Evolutionary conservation across 2,797 vertebrate species (phyloP).

Genomic region (Takifugu ocellatus): DNA sequence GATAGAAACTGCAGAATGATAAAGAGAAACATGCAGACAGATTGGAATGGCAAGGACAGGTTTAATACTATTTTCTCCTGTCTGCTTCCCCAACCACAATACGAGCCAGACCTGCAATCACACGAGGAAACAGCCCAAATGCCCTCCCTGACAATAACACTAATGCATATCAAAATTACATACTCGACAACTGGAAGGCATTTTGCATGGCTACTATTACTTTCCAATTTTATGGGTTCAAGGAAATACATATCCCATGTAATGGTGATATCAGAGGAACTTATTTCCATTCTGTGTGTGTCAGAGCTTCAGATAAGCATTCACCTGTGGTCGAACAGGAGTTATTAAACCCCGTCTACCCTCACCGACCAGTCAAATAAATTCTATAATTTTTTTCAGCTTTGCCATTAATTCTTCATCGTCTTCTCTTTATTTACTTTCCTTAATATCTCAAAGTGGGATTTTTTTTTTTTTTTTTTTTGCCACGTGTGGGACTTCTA

Average conservation of each 20-base stretch:
- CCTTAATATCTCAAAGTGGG: conserved; percentile 40
- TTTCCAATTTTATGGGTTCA: conserved; percentile 71
- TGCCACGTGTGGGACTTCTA: conserved; percentile 36
- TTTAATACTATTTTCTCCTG: conserved; percentile 96
- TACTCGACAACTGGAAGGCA: conserved; percentile 65
- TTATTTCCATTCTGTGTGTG: conserved; percentile 59
- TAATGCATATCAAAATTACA: conserved; percentile 86
- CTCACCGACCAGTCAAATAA: conserved; percentile 43
- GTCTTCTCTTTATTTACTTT: conserved; percentile 36
- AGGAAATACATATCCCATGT: conserved; percentile 67
- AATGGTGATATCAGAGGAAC: conserved; percentile 69
- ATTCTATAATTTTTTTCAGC: conserved; percentile 37
- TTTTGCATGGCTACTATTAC: conserved; percentile 68
- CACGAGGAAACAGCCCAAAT: conserved; percentile 69
- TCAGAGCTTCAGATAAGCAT: conserved; percentile 61
- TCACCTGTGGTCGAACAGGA: conserved; percentile 62
- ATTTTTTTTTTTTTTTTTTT: conserved; percentile 5
- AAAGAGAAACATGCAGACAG: conserved; percentile 96
- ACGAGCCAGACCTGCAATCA: conserved; percentile 86
- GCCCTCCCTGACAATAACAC: conserved; percentile 80
- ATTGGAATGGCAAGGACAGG: conserved; percentile 97
- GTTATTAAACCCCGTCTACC: conserved; percentile 66
- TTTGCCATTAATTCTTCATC: conserved; percentile 36
- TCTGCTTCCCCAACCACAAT: conserved; percentile 89
- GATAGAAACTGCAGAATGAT: conserved; percentile 97